phyloP scores from a whole-genome alignment of 2,888 invertebrate genomes.

The Anorthoa munda region DNA sequence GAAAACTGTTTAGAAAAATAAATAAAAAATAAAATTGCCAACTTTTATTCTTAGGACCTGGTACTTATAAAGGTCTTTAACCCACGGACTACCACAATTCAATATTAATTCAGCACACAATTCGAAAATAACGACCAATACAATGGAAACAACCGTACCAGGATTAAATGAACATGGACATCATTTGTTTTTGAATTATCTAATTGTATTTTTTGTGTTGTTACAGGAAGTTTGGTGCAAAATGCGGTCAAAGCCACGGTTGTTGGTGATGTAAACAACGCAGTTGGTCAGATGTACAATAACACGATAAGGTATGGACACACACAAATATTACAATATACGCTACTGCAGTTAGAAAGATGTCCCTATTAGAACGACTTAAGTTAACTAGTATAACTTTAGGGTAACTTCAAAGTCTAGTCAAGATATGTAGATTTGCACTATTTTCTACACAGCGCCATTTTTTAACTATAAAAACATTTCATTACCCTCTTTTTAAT shows the following conservation, averaged over 20 bases:
- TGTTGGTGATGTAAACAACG: slow-evolving; percentile 57
- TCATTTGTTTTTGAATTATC: neutral
- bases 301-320: slow-evolving; percentile 56
- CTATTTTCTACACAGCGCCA: neutral
- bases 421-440: slow-evolving; percentile 6
- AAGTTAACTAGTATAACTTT: neutral
- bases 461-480: slow-evolving; percentile 16
- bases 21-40: neutral
- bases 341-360: slow-evolving; percentile 44
- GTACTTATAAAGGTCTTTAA: neutral
- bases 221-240: slow-evolving; percentile 61
- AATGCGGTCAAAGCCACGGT: slow-evolving; percentile 60
- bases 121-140: neutral
- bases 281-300: slow-evolving; percentile 52
- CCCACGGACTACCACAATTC: neutral
- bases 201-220: slow-evolving; percentile 28
- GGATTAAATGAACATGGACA: neutral
- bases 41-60: neutral
- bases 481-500: slow-evolving; percentile 18
- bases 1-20: neutral
- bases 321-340: neutral
- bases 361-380: slow-evolving; percentile 11
- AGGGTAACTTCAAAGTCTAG: neutral
- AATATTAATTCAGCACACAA: neutral
- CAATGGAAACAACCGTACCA: neutral